A percentile compares a stretch with the other conserved stretches of the same genome.
Evolutionary conservation across 2,113 vertebrate genomes (phyloP).

Genomic region (Oplegnathus fasciatus): DNA sequence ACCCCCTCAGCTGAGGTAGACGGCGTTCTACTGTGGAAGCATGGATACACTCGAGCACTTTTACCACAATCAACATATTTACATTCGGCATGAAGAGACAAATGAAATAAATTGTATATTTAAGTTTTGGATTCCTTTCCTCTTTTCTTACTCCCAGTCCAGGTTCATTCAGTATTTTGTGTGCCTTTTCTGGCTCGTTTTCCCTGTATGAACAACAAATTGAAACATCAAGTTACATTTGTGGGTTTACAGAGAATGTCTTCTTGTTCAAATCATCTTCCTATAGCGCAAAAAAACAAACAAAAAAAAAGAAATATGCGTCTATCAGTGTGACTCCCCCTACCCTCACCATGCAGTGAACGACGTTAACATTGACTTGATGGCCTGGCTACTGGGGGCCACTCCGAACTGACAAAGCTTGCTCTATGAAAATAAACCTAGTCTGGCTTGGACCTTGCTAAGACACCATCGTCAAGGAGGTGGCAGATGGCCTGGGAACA

Average conservation of each 20-base stretch:
- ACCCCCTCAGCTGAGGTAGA: slow-evolving; percentile 94
- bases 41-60: slow-evolving; percentile 89
- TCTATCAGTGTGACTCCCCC: slow-evolving; percentile 87
- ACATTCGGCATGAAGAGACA: slow-evolving; percentile 87
- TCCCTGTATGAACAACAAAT: slow-evolving; percentile 64
- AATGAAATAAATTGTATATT: slow-evolving; percentile 82
- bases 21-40: slow-evolving; percentile 92
- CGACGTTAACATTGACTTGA: slow-evolving; percentile 71
- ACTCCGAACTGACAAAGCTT: slow-evolving; percentile 61
- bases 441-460: slow-evolving; percentile 56
- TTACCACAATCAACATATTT: slow-evolving; percentile 94
- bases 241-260: slow-evolving; percentile 86
- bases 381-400: slow-evolving; percentile 64
- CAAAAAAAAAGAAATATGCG: slow-evolving; percentile 58
- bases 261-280: slow-evolving; percentile 78
- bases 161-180: slow-evolving; percentile 57
- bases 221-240: slow-evolving; percentile 71
- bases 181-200: slow-evolving; percentile 67
- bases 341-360: slow-evolving; percentile 80
- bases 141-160: slow-evolving; percentile 54
- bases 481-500: slow-evolving; percentile 46
- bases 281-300: slow-evolving; percentile 73
- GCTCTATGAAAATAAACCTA: slow-evolving; percentile 65
- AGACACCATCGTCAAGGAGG: slow-evolving; percentile 48
- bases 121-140: slow-evolving; percentile 82